These are phyloP conservation scores for Cygnus atratus DNA, from an alignment of 2,113 vertebrate species.

Conservation along the genomic window DNA sequence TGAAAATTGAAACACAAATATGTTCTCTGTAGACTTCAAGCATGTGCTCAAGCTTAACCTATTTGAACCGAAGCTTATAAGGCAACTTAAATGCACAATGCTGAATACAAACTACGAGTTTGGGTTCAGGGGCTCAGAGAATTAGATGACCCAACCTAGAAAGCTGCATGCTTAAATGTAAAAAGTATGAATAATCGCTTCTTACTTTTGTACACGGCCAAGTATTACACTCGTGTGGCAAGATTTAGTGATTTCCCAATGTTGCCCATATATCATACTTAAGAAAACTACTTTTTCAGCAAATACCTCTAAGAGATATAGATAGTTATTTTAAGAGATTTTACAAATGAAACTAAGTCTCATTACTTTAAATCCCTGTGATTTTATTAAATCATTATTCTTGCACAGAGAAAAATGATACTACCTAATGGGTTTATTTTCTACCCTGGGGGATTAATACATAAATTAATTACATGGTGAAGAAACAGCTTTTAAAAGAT, in stretches of 20 bases:
- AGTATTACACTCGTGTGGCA: not conserved
- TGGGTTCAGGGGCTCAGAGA: not conserved
- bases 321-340: constrained; percentile 36
- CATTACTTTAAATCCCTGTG: not conserved
- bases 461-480: not conserved
- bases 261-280: not conserved
- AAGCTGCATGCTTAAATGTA: not conserved
- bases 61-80: rapidly evolving
- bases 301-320: constrained; percentile 13
- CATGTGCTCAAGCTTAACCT: not conserved
- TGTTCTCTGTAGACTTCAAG: not conserved
- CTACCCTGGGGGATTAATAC: not conserved
- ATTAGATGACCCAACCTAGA: not conserved
- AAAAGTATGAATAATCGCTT: not conserved
- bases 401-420: constrained; percentile 7
- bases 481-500: not conserved
- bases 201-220: not conserved
- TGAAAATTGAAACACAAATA: rapidly evolving
- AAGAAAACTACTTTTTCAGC: constrained; percentile 42
- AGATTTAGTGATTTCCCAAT: not conserved
- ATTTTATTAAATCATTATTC: constrained; percentile 46
- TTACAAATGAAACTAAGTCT: constrained; percentile 15
- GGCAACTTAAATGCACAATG: rapidly evolving
- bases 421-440: not conserved
- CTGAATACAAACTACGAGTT: not conserved